Percentiles rank a stretch among this genome's conserved stretches.
Conservation (phyloP, 2,888 invertebrate species). For the Calameuta pallipes region DNA sequence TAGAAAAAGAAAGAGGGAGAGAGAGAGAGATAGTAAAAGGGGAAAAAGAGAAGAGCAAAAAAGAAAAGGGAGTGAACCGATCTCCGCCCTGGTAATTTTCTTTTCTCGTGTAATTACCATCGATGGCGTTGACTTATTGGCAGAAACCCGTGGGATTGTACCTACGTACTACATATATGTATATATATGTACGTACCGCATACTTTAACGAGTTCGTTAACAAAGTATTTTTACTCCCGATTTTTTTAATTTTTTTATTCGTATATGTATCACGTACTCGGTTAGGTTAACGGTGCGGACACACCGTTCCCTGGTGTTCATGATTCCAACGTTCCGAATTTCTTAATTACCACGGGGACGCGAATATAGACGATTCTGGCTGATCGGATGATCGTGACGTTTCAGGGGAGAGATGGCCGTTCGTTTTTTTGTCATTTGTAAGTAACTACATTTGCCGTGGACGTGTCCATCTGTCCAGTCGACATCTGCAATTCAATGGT, state of each 20-base stretch:
- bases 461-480: conserved; percentile 57
- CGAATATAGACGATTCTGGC: background rate
- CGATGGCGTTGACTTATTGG: conserved; percentile 16
- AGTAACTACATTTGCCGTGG: conserved; percentile 21
- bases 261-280: background rate
- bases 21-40: background rate
- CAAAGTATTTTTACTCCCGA: background rate
- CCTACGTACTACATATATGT: background rate
- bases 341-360: background rate
- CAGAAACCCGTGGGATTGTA: background rate
- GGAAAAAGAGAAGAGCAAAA: background rate
- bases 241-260: background rate
- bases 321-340: background rate
- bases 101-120: conserved; percentile 18
- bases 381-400: background rate
- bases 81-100: conserved; percentile 19
- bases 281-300: background rate
- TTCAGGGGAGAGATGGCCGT: background rate
- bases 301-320: background rate
- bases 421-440: background rate
- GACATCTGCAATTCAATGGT: conserved; percentile 58
- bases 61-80: conserved; percentile 7
- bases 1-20: background rate
- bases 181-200: background rate
- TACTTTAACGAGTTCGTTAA: background rate